phyloP scores from a whole-genome alignment of 2,113 vertebrate genomes.

The Microcebus murinus region DNA sequence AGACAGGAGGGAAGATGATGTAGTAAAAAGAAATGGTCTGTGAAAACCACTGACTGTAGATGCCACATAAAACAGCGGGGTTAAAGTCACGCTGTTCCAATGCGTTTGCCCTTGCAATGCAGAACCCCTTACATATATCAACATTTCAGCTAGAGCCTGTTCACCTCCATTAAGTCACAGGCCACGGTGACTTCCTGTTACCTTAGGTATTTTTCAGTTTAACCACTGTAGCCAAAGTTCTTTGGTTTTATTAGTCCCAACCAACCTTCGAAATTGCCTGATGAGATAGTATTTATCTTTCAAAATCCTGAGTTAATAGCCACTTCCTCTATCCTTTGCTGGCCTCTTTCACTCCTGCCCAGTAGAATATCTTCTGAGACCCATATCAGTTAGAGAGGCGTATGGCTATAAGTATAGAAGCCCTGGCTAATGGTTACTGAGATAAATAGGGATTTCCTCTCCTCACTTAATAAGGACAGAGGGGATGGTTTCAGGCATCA shows the following conservation, averaged over 20 bases:
- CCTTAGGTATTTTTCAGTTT: conserved; percentile 24
- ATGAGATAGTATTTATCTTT: not conserved
- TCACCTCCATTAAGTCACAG: conserved; percentile 41
- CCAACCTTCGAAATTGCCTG: not conserved
- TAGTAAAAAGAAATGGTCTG: conserved; percentile 64
- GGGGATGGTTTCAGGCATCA: not conserved
- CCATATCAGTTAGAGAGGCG: not conserved
- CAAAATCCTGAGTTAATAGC: not conserved
- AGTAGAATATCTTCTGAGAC: not conserved
- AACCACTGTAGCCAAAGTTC: not conserved
- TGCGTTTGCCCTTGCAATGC: not conserved
- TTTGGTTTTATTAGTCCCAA: conserved; percentile 8
- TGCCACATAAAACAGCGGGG: conserved; percentile 33
- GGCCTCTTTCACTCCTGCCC: not conserved
- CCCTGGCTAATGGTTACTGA: not conserved
- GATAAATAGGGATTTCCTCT: not conserved
- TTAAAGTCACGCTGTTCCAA: not conserved
- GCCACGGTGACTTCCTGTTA: conserved; percentile 35
- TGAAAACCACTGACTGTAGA: conserved; percentile 55
- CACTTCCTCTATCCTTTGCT: not conserved
- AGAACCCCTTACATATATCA: not conserved
- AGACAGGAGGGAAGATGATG: conserved; percentile 25
- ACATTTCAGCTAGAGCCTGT: not conserved
- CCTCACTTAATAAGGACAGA: not conserved
- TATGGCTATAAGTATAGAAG: not conserved